Evolutionary conservation across 2,113 vertebrate genomes (phyloP).

Genomic region (Tragelaphus strepsiceros): DNA sequence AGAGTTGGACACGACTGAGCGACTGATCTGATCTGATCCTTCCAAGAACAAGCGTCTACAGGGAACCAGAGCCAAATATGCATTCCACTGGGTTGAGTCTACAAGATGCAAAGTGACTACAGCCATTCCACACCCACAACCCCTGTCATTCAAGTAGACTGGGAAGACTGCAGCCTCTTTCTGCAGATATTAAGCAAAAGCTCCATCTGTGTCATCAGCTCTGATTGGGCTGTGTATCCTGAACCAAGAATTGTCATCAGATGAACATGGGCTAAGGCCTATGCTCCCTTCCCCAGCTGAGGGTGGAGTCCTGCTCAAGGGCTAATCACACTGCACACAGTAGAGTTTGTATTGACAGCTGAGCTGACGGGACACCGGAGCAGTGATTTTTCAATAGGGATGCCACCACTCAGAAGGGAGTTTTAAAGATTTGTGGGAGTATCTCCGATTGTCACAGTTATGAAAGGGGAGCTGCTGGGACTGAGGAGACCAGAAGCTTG

Average conservation of each 20-base stretch:
- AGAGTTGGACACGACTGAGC: too few species aligned
- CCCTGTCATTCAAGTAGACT: neutral
- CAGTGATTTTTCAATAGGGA: neutral
- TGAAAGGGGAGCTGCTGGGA: neutral
- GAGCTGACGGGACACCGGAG: neutral
- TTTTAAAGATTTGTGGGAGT: neutral
- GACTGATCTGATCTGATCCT: neutral
- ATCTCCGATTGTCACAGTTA: neutral
- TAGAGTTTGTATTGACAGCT: neutral
- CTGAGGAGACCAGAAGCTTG: neutral
- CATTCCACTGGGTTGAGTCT: neutral
- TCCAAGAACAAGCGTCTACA: neutral
- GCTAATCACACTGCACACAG: neutral
- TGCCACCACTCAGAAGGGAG: neutral
- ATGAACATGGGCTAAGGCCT: neutral
- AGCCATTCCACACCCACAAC: neutral
- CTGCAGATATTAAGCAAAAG: neutral
- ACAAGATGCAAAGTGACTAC: neutral
- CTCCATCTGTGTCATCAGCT: neutral
- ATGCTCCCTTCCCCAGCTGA: neutral
- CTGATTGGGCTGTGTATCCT: neutral
- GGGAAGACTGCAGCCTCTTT: neutral
- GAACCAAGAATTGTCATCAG: neutral
- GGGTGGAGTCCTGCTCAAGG: neutral
- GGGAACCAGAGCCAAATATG: neutral